Evolutionary conservation across 2,113 vertebrate genomes (phyloP).

Genomic region (Forbesichthys agassizii): DNA sequence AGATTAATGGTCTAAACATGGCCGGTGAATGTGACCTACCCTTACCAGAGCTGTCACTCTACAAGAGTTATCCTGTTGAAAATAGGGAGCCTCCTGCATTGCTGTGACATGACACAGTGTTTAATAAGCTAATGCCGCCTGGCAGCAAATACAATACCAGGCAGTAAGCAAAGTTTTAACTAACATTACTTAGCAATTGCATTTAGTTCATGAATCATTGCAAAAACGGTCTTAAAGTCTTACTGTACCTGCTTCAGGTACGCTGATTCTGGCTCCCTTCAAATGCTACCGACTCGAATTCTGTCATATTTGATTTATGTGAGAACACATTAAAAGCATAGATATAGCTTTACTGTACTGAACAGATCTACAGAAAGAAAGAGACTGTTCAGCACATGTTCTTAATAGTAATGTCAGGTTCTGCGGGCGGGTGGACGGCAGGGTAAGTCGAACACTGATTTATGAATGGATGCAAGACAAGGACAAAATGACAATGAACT

Average conservation of each 20-base stretch:
- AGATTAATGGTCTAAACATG: conserved; percentile 45
- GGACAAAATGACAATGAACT: too few species aligned
- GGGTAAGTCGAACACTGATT: too few species aligned
- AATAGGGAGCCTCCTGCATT: conserved; percentile 17
- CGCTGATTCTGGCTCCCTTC: neutral
- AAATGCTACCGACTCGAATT: too few species aligned
- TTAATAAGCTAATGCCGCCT: conserved; percentile 63
- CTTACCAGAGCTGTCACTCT: conserved; percentile 42
- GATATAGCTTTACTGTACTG: too few species aligned
- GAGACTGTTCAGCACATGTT: too few species aligned
- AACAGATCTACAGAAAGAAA: too few species aligned
- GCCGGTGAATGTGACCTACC: conserved; percentile 34
- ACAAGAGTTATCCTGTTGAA: conserved; percentile 41
- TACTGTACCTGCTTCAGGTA: neutral
- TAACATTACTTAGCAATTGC: conserved; percentile 14
- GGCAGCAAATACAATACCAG: conserved; percentile 39
- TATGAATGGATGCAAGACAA: too few species aligned
- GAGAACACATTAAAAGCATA: too few species aligned
- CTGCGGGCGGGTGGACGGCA: too few species aligned
- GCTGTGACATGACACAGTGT: conserved; percentile 26
- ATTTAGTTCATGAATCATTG: conserved; percentile 24
- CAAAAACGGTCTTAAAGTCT: neutral
- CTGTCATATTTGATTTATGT: too few species aligned
- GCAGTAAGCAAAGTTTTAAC: conserved; percentile 19
- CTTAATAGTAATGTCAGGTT: too few species aligned